A percentile compares a stretch with the other conserved stretches of the same genome.
phyloP scores from a whole-genome alignment of 2,113 vertebrate genomes.

The Cercopithecus mona region DNA sequence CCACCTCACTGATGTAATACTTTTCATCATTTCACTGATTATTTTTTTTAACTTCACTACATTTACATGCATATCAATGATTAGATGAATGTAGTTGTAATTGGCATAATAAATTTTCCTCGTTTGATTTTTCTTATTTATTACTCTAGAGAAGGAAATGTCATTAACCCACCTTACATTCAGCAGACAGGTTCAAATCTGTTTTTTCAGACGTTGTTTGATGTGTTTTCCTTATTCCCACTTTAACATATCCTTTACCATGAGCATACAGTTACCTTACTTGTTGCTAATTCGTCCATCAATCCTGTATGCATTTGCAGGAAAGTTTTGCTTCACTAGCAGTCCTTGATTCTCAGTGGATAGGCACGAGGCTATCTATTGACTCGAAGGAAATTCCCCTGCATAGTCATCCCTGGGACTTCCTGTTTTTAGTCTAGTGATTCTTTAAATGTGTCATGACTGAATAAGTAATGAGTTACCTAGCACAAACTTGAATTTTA shows the following conservation, averaged over 20 bases:
- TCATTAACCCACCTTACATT: slow-evolving; percentile 28
- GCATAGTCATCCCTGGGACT: not conserved
- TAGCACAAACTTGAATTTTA: slow-evolving; percentile 15
- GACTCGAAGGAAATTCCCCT: not conserved
- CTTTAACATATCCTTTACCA: not conserved
- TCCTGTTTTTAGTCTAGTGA: not conserved
- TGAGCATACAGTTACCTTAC: not conserved
- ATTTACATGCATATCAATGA: slow-evolving; percentile 34
- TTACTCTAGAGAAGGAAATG: slow-evolving; percentile 22
- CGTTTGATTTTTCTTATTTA: slow-evolving; percentile 57
- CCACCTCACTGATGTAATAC: not conserved
- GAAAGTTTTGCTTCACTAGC: not conserved
- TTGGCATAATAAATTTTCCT: slow-evolving; percentile 10
- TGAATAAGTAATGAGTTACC: slow-evolving; percentile 13
- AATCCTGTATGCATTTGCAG: not conserved
- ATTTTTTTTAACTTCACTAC: slow-evolving; percentile 39
- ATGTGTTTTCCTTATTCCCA: not conserved
- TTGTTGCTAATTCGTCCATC: not conserved
- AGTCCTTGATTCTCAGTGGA: not conserved
- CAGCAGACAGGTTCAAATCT: not conserved
- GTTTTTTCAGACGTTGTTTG: not conserved
- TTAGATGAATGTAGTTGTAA: not conserved
- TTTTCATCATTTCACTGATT: slow-evolving; percentile 44
- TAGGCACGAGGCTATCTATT: not conserved
- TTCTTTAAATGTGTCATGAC: slow-evolving; percentile 3